phyloP scores from a whole-genome alignment of 1,140 invertebrate species.

The Acyrthosiphon pisum region DNA sequence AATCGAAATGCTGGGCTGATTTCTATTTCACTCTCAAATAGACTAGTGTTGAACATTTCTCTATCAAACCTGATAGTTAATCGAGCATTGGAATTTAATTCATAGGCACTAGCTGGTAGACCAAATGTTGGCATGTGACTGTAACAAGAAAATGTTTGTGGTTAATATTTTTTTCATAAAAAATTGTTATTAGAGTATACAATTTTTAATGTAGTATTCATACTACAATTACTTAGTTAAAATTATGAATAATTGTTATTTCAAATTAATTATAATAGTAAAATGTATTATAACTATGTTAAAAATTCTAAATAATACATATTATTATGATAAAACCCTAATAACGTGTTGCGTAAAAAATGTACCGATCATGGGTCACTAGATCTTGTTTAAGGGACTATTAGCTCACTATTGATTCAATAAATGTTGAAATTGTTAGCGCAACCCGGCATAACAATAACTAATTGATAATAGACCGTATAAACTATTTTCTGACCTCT shows the following conservation, averaged over 20 bases:
- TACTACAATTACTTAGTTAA: neutral
- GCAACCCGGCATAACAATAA: neutral
- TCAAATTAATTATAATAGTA: neutral
- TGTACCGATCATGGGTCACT: neutral
- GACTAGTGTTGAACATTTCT: conserved; percentile 42
- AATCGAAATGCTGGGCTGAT: conserved; percentile 45
- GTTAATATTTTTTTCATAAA: neutral
- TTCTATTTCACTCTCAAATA: conserved; percentile 52
- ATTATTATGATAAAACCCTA: neutral
- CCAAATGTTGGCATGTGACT: conserved; percentile 40
- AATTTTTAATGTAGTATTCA: neutral
- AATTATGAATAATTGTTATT: neutral
- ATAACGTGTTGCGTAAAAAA: neutral
- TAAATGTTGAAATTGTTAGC: neutral
- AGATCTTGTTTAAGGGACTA: neutral
- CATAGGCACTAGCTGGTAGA: conserved; percentile 34
- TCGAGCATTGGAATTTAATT: conserved; percentile 38
- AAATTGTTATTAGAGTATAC: neutral
- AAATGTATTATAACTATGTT: neutral
- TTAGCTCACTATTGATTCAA: neutral
- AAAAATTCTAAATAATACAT: neutral
- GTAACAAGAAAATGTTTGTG: neutral
- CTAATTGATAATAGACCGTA: neutral
- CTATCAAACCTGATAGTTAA: conserved; percentile 46
- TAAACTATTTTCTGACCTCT: neutral